Base-by-base conservation (phyloP, 2,888 invertebrate genomes). In the Sarcophaga rosellei region DNA sequence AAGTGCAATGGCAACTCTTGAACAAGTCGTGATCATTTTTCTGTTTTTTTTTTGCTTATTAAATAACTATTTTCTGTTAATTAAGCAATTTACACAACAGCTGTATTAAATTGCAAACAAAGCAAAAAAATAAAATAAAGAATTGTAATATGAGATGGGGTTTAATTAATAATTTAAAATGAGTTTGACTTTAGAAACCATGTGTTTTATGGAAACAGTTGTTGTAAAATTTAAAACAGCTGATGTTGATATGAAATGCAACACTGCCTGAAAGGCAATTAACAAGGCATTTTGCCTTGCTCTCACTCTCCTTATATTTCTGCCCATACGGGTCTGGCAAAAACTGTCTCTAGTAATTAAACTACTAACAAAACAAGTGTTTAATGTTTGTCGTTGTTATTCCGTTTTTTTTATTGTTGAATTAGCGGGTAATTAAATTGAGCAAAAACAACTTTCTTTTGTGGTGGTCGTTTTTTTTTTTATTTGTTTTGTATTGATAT, bases 71-170 rank as follows among this genome's bases (percentile, higher is more conserved):
- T 35, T 62, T 57, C 73, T 78, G 68, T 35, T 83, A 53, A 77
- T 73, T 73, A 70, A 81, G 35, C 70, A 75, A 81, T 75, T 68
- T 47, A 68, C 68, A 68, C n/a, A 53, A 44, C 78, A 74, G 68
- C 59, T 74, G 74, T 79, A 74, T 69, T 15, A 57, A 65, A 76
- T 63, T 35, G 45, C 57, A 68, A 35, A 17, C 21, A 70, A 66
- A 21, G 61, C 17, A 35, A 53, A 65, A n/a, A 72, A 4, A 23
- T 35, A 5, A n/a, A n/a, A 21, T 12, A 45, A 45, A 21, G 20
- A 61, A 17, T 61, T 61, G n/a, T 20, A 61, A 61, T 20, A 61
- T 20, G 20, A 61, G n/a, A 61, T 20, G 35, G 35, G 35, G 10
- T 35, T 35, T 61, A 61, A 61, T 35, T 61, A 61, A 61, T 20